Evolutionary conservation across 1,140 invertebrate genomes (phyloP).

Genomic region (Formica selysi): DNA sequence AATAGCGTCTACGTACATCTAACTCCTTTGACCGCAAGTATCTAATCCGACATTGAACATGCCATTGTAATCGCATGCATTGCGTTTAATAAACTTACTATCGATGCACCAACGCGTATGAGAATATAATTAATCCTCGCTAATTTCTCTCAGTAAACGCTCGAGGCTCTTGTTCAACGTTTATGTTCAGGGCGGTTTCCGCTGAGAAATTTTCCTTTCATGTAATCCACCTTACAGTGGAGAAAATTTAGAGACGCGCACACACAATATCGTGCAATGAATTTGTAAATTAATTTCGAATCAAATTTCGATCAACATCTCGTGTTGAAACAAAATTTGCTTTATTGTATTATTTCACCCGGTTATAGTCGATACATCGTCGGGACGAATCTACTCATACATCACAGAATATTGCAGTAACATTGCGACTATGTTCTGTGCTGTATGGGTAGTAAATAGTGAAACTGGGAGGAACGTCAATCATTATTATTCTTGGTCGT

Average conservation of each 20-base stretch:
- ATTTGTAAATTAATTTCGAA: not conserved
- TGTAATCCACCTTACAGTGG: not conserved
- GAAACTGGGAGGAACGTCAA: not conserved
- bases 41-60: slow-evolving; percentile 53
- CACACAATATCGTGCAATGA: not conserved
- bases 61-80: slow-evolving; percentile 5
- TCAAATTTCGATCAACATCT: not conserved
- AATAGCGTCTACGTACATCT: slow-evolving; percentile 25
- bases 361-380: not conserved
- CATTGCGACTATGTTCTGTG: no score
- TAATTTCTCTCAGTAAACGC: slow-evolving; percentile 29
- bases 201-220: slow-evolving; percentile 1
- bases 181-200: not conserved
- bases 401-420: no score
- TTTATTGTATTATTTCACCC: not conserved
- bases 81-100: slow-evolving; percentile 27
- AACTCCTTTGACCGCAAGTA: slow-evolving; percentile 50
- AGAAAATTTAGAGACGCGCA: not conserved
- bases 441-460: not conserved
- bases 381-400: not conserved
- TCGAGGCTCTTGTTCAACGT: not conserved
- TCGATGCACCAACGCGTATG: not conserved
- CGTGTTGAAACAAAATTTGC: not conserved
- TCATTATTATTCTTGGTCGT: slow-evolving; percentile 18
- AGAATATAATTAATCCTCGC: slow-evolving; percentile 27